Percentiles rank a stretch among this genome's conserved stretches.
Conservation (phyloP, 2,797 vertebrate species). For the Chaunax sp. region DNA sequence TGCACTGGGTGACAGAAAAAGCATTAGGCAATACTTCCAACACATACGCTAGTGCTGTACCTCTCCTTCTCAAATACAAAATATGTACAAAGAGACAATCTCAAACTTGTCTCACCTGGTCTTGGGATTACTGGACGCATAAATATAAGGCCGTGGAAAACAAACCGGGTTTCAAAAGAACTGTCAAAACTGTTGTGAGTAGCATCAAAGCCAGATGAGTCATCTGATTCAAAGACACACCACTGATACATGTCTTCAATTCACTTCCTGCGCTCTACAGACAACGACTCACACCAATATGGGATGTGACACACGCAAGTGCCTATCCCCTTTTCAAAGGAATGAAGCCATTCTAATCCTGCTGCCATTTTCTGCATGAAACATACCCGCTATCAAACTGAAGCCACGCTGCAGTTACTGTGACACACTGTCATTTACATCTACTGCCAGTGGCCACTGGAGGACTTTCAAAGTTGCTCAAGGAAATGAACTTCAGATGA, state of each 20-base stretch:
- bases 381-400: conserved; percentile 11
- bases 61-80: not conserved
- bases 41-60: too few species aligned
- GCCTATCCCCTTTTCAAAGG: conserved; percentile 1
- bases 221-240: conserved; percentile 2
- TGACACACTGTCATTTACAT: conserved; percentile 19
- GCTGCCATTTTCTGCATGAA: conserved; percentile 3
- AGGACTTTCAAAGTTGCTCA: conserved; percentile 20
- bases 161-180: too few species aligned
- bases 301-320: conserved; percentile 2
- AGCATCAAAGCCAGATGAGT: not conserved
- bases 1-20: conserved; percentile 1
- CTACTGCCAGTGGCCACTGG: conserved; percentile 6
- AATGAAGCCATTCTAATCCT: conserved; percentile 1
- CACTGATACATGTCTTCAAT: not conserved
- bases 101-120: not conserved
- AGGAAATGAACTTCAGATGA: conserved; percentile 21
- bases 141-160: not conserved
- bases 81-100: not conserved
- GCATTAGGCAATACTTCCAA: conserved; percentile 1
- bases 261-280: conserved; percentile 19
- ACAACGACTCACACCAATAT: conserved; percentile 2
- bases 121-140: not conserved
- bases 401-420: conserved; percentile 3
- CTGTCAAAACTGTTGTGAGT: not conserved